phyloP scores from a whole-genome alignment of 2,888 invertebrate species.

The Isoperla grammatica region DNA sequence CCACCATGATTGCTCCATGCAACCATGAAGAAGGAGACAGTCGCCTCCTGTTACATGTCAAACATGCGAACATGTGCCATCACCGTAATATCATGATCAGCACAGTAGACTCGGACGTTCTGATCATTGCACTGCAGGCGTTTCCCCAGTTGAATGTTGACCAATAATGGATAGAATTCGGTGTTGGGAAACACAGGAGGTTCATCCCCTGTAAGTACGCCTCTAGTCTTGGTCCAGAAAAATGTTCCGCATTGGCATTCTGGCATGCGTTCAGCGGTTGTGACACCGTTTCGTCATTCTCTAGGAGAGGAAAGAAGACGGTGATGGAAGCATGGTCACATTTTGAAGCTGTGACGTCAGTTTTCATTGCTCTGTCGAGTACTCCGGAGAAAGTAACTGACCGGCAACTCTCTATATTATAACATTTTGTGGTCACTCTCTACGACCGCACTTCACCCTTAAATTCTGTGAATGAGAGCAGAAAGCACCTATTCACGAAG shows the following conservation, averaged over 20 bases:
- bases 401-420: neutral
- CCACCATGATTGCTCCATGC: neutral
- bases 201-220: neutral
- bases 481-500: neutral
- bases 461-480: neutral
- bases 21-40: constrained; percentile 2
- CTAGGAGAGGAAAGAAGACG: neutral
- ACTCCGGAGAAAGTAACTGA: neutral
- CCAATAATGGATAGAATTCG: neutral
- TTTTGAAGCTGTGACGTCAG: neutral
- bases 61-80: neutral
- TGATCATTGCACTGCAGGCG: neutral
- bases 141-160: neutral
- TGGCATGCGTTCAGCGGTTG: constrained; percentile 1
- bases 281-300: neutral
- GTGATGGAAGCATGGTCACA: neutral
- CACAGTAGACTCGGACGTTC: neutral
- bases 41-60: neutral
- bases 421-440: neutral
- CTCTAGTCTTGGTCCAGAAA: neutral
- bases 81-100: constrained; percentile 1
- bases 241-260: neutral
- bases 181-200: neutral
- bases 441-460: neutral
- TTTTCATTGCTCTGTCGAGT: neutral